phyloP scores from a whole-genome alignment of 2,797 vertebrate genomes.

The Pantherophis alleghaniensis region DNA sequence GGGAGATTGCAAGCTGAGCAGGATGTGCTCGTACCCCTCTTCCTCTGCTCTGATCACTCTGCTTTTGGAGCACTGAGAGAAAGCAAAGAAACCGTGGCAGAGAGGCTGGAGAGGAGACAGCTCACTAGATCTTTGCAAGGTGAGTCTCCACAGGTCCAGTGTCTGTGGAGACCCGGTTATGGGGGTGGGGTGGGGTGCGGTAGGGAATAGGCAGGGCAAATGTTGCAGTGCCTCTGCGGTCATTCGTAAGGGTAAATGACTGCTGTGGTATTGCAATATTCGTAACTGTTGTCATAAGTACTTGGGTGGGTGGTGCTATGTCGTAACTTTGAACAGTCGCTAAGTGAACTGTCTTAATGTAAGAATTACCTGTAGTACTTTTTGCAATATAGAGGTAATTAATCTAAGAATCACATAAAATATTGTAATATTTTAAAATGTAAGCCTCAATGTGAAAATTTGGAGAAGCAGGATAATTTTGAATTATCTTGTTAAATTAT shows the following conservation, averaged over 20 bases:
- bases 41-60: not conserved
- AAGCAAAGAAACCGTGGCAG: not conserved
- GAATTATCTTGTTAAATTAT: not conserved
- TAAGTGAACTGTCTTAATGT: not conserved
- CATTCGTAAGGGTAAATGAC: not conserved
- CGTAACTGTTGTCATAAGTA: not conserved
- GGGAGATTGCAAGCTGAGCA: not conserved
- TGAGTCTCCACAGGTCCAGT: not conserved
- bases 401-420: not conserved
- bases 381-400: not conserved
- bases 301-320: not conserved
- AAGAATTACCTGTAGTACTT: not conserved
- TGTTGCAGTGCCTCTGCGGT: not conserved
- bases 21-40: not conserved
- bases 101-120: not conserved
- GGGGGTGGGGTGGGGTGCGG: too few species aligned
- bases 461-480: not conserved
- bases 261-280: not conserved
- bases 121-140: not conserved
- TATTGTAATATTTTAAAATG: not conserved
- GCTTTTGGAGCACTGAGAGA: not conserved
- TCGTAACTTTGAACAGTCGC: not conserved
- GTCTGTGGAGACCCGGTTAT: not conserved
- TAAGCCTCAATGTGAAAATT: not conserved
- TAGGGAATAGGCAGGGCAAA: not conserved